Evolutionary conservation across 2,797 vertebrate genomes (phyloP), one percentile per base, ranked within the genome.

Genomic region (Calcarius lapponicus): DNA sequence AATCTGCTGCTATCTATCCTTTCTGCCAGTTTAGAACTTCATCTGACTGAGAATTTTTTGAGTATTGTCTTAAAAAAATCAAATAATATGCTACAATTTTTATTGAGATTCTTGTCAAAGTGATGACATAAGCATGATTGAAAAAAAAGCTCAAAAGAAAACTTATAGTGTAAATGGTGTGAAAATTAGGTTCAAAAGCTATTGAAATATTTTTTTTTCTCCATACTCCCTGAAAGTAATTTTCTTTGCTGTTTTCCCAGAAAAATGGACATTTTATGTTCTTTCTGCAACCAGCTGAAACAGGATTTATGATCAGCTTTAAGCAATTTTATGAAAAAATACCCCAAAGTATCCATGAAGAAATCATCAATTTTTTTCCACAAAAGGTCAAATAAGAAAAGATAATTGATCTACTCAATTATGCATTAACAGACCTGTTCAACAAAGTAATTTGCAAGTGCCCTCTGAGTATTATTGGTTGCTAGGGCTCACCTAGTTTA

Each of bases 21-120:
- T 74, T 85, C 76, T 96, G 81, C 51, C 69, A 91, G 18, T 57
- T 96, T 92, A 96, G 26, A 43, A 47, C 54, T 20, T 34, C 34
- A 73, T 86, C 84, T 95, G 40, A 92, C 25, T 90, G n/a, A 80
- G 60, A 94, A 32, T n/a, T 80, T 96, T 79, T 80, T 12, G 47
- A 95, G 54, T 50, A 91, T 57, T 95, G 73, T 36, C 82, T 95
- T 96, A 64, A 96, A 96, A 96, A 96, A 95, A 74, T 8, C 31
- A 97, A 96, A 95, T 93, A 93, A 82, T 80, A 93, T 93, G 11
- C 19, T 92, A 66, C 15, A 80, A 57, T 36, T 82, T 96, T 96
- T 83, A 91, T 72, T 92, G 93, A 91, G 48, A 93, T 92, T 86
- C 86, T 95, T 91, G 73, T 79, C n/a, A 82, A 95, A 91, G 61